Evolutionary conservation across 2,888 invertebrate species (phyloP).

Genomic region (Lucinisca nassula): DNA sequence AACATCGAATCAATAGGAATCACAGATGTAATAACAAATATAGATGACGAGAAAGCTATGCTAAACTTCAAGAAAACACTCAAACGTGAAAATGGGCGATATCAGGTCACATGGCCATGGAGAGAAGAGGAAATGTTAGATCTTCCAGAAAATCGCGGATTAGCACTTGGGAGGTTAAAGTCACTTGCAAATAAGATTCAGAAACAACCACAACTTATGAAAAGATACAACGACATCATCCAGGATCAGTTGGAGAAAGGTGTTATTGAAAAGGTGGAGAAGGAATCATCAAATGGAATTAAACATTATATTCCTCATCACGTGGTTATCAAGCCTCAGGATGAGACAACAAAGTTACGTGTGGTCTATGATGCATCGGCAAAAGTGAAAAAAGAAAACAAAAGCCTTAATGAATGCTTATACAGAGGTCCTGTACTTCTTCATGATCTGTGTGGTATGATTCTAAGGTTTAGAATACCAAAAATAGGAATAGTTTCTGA

Average conservation of each 20-base stretch:
- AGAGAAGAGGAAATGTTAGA: neutral
- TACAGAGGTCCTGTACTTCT: too few species aligned
- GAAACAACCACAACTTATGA: neutral
- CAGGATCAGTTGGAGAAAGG: too few species aligned
- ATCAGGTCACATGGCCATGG: neutral
- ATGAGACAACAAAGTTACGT: conserved; percentile 7
- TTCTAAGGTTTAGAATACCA: conserved; percentile 23
- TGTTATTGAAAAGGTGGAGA: too few species aligned
- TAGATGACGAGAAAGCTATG: conserved; percentile 12
- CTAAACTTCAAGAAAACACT: conserved; percentile 2
- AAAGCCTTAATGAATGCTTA: too few species aligned
- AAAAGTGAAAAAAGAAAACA: too few species aligned
- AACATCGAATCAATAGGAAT: conserved; percentile 22
- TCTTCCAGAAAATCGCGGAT: conserved; percentile 10
- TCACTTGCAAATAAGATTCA: neutral
- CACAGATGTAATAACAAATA: neutral
- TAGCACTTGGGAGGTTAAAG: too few species aligned
- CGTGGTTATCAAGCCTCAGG: conserved; percentile 21
- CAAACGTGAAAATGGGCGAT: conserved; percentile 7
- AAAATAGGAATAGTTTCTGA: conserved; percentile 1
- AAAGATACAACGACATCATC: conserved; percentile 3
- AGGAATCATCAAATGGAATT: too few species aligned
- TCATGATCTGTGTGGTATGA: conserved; percentile 24
- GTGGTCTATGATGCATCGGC: too few species aligned
- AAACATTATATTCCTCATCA: too few species aligned